These are phyloP conservation scores for Pomatorhinus ruficollis DNA, from an alignment of 2,113 vertebrate genomes.

Conservation along the genomic window DNA sequence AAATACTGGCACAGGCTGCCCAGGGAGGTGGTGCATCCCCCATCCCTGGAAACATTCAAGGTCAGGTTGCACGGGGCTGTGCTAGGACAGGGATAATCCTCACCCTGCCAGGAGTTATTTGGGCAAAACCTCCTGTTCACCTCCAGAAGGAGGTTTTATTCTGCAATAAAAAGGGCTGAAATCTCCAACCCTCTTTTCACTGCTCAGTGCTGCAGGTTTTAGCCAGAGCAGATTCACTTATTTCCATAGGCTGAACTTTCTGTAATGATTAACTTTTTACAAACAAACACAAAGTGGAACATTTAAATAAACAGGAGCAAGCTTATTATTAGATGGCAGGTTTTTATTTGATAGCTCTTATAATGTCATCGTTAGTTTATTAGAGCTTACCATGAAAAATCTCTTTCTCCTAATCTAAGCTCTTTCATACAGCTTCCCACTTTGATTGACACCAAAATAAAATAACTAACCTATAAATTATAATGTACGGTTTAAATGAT, in stretches of 20 bases:
- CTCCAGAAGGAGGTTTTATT: not conserved
- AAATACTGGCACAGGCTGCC: not conserved
- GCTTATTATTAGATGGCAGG: not conserved
- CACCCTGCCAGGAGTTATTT: not conserved
- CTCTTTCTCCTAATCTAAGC: not conserved
- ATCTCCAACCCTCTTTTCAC: not conserved
- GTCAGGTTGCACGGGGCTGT: not conserved
- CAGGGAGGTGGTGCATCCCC: not conserved
- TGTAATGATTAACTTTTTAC: not conserved
- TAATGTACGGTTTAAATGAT: not conserved
- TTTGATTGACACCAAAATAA: constrained; percentile 59
- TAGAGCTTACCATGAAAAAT: constrained; percentile 13
- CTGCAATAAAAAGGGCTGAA: not conserved
- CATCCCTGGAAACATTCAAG: not conserved
- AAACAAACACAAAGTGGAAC: not conserved
- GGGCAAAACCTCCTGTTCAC: not conserved
- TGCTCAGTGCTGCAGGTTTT: not conserved
- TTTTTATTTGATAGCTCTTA: not conserved
- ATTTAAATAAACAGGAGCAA: not conserved
- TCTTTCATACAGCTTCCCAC: not conserved
- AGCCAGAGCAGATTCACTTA: not conserved
- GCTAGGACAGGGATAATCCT: not conserved
- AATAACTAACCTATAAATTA: constrained; percentile 48
- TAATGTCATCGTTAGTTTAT: not conserved
- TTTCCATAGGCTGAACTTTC: not conserved